phyloP scores from a whole-genome alignment of 2,888 invertebrate genomes.

The Pachycephus smyrnensis region DNA sequence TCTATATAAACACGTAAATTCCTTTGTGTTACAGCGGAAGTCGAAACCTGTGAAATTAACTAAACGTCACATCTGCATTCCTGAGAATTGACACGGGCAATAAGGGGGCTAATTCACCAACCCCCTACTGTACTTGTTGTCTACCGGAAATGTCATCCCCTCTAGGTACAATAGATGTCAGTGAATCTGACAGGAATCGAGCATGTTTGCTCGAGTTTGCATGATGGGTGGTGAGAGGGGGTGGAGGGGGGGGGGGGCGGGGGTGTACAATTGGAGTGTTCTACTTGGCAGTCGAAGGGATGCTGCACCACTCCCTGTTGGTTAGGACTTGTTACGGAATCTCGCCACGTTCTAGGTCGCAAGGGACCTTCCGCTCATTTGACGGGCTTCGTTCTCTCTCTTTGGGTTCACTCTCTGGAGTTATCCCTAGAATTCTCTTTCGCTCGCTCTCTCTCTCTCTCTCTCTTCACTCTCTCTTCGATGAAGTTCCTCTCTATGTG shows the following conservation, averaged over 20 bases:
- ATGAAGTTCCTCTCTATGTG: not conserved
- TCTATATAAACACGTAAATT: not conserved
- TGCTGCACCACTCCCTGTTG: constrained; percentile 8
- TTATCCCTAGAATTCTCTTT: constrained; percentile 4
- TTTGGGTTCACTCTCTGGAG: not conserved
- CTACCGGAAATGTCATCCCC: not conserved
- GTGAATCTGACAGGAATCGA: not conserved
- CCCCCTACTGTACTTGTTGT: not conserved
- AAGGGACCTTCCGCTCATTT: not conserved
- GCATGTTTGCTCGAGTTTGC: not conserved
- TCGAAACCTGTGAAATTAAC: too few relatives aligned
- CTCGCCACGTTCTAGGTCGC: not conserved
- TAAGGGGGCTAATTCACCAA: not conserved
- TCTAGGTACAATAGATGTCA: not conserved
- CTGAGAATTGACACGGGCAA: not conserved
- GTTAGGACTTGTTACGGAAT: constrained; percentile 3
- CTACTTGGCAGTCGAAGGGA: constrained; percentile 25
- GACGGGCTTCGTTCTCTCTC: not conserved
- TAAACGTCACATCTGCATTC: too few relatives aligned
- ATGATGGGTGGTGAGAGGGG: not conserved
- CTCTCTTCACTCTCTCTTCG: not conserved
- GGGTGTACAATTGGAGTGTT: constrained; percentile 20
- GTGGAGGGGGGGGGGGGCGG: too few relatives aligned
- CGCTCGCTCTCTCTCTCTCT: constrained; percentile 7
- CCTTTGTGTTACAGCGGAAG: not conserved